Percentiles rank a stretch among this genome's conserved stretches.
Evolutionary conservation across 2,888 invertebrate species (phyloP).

Genomic region (Ctena decussata): DNA sequence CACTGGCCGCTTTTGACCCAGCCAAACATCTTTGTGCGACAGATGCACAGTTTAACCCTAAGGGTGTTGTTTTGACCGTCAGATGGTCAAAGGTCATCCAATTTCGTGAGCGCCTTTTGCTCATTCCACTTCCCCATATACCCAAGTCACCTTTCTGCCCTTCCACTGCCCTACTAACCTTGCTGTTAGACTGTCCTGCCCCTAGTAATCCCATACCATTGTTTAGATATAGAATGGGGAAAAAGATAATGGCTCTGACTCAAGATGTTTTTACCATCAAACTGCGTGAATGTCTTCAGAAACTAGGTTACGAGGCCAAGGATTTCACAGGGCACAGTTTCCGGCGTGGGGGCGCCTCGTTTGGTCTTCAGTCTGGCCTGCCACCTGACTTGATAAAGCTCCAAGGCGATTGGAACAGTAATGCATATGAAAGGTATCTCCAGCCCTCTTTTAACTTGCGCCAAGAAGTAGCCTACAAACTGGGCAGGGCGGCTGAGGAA

Average conservation of each 20-base stretch:
- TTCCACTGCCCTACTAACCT: background rate
- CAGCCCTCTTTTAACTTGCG: too few relatives aligned
- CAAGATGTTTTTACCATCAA: background rate
- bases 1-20: background rate
- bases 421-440: too few relatives aligned
- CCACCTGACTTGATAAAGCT: too few relatives aligned
- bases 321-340: background rate
- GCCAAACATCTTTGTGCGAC: background rate
- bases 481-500: too few relatives aligned
- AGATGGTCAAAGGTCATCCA: background rate
- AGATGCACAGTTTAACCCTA: background rate
- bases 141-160: background rate
- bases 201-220: background rate
- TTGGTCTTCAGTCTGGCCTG: background rate
- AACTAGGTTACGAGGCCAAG: background rate
- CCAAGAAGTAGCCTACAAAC: too few relatives aligned
- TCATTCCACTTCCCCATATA: background rate
- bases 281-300: background rate
- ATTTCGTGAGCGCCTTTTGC: background rate
- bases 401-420: too few relatives aligned
- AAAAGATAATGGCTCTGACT: background rate
- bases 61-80: background rate
- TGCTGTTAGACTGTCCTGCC: background rate
- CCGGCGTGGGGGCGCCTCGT: background rate
- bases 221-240: background rate